These are phyloP conservation scores for Gallinago paraguaiae DNA, from an alignment of 2,113 vertebrate genomes.

Conservation along the genomic window DNA sequence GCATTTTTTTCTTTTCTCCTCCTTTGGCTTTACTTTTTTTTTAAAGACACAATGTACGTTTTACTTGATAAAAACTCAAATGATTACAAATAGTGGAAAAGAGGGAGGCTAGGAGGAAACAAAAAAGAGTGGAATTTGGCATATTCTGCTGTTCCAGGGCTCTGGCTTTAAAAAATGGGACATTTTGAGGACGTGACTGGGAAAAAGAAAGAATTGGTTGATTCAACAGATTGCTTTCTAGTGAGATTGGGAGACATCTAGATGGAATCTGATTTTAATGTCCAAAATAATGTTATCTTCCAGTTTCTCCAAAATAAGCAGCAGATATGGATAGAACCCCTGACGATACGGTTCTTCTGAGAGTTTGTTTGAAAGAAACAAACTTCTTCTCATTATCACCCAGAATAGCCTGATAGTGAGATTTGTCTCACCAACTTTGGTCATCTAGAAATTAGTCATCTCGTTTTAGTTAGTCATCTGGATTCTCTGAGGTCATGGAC, in stretches of 20 bases:
- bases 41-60: not conserved
- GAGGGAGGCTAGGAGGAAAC: not conserved
- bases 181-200: not conserved
- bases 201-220: not conserved
- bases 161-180: not conserved
- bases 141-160: not conserved
- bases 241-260: not conserved
- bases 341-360: not conserved
- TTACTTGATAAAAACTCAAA: not conserved
- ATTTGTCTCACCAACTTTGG: not conserved
- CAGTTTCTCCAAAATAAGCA: not conserved
- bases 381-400: not conserved
- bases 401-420: not conserved
- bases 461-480: not conserved
- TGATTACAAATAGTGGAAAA: not conserved
- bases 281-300: not conserved
- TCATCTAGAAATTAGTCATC: not conserved
- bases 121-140: not conserved
- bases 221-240: not conserved
- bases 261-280: not conserved
- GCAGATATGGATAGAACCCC: not conserved
- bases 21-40: not conserved
- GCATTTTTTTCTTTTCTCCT: not conserved
- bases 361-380: too few species aligned
- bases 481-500: constrained; percentile 13